These are phyloP conservation scores for Volucella inanis DNA, from an alignment of 2,888 invertebrate genomes.

Conservation along the genomic window DNA sequence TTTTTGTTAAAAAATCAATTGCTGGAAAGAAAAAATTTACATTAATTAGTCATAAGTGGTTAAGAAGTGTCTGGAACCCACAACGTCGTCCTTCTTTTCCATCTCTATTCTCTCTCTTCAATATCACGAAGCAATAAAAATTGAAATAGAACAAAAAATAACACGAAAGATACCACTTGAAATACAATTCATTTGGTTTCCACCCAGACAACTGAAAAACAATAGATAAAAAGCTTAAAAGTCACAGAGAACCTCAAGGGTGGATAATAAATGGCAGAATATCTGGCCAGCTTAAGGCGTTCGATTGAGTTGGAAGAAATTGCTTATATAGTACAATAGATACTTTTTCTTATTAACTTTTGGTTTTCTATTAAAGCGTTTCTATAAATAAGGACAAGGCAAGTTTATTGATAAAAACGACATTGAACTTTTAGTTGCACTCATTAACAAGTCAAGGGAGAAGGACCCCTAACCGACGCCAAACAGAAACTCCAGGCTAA, in stretches of 20 bases:
- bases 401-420: no score
- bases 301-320: no score
- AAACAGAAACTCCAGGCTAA: background rate
- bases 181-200: conserved; percentile 44
- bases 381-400: no score
- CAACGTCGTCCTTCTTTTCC: conserved; percentile 29
- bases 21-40: conserved; percentile 20
- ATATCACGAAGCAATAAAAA: conserved; percentile 10
- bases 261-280: conserved; percentile 55
- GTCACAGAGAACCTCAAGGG: conserved; percentile 51
- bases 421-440: no score
- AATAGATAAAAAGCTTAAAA: conserved; percentile 45
- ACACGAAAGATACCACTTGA: conserved; percentile 30
- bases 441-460: no score
- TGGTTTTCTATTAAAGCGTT: no score
- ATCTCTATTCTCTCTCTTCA: conserved; percentile 12
- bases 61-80: conserved; percentile 18
- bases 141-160: conserved; percentile 1
- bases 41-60: conserved; percentile 39
- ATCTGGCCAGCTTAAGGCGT: background rate
- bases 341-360: no score
- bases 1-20: background rate
- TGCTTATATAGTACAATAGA: no score
- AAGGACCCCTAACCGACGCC: background rate
- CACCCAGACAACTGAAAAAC: background rate